phyloP scores from a whole-genome alignment of 1,140 invertebrate species.

The Aplysia californica region DNA sequence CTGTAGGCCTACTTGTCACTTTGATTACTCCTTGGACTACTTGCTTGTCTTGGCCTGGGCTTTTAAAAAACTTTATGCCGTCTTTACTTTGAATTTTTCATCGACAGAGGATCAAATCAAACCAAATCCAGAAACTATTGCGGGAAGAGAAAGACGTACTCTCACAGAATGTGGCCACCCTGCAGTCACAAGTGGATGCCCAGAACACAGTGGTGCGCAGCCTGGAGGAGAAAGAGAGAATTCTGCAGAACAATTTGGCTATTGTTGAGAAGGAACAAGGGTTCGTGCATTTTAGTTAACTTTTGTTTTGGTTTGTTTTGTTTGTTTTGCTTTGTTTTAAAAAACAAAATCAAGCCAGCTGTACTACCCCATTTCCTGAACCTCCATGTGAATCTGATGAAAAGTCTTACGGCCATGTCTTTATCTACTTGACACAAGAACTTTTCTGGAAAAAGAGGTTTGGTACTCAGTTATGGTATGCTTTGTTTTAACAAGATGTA shows the following conservation, averaged over 20 bases:
- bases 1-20: neutral
- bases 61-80: too few relatives aligned
- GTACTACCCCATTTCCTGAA: too few relatives aligned
- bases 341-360: too few relatives aligned
- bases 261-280: constrained; percentile 94
- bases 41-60: neutral
- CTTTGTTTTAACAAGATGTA: too few relatives aligned
- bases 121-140: constrained; percentile 94
- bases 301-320: too few relatives aligned
- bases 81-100: too few relatives aligned
- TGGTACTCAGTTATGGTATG: too few relatives aligned
- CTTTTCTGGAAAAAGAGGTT: too few relatives aligned
- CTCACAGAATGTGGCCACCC: constrained; percentile 87
- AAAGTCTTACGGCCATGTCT: too few relatives aligned
- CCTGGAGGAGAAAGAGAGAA: constrained; percentile 96
- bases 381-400: too few relatives aligned
- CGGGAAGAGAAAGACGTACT: constrained; percentile 93
- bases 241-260: constrained; percentile 90
- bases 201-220: constrained; percentile 95
- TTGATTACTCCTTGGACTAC: neutral
- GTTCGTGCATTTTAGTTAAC: constrained; percentile 49
- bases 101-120: constrained; percentile 87
- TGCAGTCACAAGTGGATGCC: constrained; percentile 93
- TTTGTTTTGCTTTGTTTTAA: too few relatives aligned
- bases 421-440: too few relatives aligned